Percentiles rank a stretch among this genome's conserved stretches.
Conservation (phyloP, 2,797 vertebrate genomes). For the Malurus leucopterus region DNA sequence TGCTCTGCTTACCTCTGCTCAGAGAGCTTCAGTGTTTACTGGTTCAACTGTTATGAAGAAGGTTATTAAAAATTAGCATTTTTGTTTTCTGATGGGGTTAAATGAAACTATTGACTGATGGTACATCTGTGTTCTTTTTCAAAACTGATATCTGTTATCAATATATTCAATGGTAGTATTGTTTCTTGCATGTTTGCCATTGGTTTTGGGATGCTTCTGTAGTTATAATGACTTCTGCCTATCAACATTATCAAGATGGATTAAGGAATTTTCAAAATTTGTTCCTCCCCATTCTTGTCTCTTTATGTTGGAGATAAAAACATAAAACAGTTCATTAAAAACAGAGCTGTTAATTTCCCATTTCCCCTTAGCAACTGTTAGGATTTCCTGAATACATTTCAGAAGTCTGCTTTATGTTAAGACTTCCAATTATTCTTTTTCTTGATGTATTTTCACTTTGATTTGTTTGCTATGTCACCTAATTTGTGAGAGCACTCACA, state of each 20-base stretch:
- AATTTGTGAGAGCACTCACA: not conserved
- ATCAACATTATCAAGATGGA: not conserved
- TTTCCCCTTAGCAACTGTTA: not conserved
- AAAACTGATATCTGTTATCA: not conserved
- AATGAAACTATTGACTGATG: not conserved
- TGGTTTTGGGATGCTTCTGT: rapidly evolving
- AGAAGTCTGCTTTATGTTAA: not conserved
- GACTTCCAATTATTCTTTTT: not conserved
- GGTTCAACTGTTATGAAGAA: not conserved
- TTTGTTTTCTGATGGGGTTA: not conserved
- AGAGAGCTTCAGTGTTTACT: not conserved
- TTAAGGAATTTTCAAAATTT: not conserved
- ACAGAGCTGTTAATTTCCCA: not conserved
- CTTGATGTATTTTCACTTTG: not conserved
- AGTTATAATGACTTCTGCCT: not conserved
- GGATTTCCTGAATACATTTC: not conserved
- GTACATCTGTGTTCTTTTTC: not conserved
- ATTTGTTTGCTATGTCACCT: not conserved
- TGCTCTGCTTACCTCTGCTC: not conserved
- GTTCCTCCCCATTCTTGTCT: rapidly evolving
- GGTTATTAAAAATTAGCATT: not conserved
- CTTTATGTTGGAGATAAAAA: not conserved
- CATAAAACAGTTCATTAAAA: not conserved
- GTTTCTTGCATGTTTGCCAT: rapidly evolving
- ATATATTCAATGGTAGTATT: not conserved